Evolutionary conservation across 2,797 vertebrate species (phyloP).

Genomic region (Melanotaenia boesemani): DNA sequence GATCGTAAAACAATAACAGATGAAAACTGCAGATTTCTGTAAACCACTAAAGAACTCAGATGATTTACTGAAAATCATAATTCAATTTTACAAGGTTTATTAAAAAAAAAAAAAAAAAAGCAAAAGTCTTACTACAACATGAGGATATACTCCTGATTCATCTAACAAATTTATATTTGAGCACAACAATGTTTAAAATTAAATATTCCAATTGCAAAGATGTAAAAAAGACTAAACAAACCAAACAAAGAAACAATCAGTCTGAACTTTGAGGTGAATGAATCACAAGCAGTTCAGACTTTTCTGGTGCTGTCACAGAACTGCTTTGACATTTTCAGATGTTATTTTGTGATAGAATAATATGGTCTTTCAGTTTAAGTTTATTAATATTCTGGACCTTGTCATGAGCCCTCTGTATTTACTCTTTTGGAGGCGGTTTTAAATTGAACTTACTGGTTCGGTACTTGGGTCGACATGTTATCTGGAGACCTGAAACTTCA

Average conservation of each 20-base stretch:
- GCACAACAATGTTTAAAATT: neutral
- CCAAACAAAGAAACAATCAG: neutral
- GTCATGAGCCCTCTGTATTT: neutral
- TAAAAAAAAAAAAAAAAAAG: no score
- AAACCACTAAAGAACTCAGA: neutral
- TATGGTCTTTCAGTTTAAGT: neutral
- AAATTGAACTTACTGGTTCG: conserved; percentile 85
- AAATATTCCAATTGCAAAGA: neutral
- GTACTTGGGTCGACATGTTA: conserved; percentile 91
- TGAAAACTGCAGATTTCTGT: neutral
- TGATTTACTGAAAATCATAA: neutral
- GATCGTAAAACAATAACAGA: neutral
- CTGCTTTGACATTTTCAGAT: neutral
- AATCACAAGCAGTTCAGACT: neutral
- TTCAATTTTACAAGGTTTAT: neutral
- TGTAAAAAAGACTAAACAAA: neutral
- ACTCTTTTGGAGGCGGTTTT: neutral
- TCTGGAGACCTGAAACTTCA: conserved; percentile 89
- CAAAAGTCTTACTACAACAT: neutral
- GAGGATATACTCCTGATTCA: neutral
- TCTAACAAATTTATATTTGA: neutral
- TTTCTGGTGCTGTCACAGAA: no score
- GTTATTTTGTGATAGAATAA: neutral
- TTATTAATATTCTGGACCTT: neutral
- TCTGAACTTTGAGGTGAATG: neutral